phyloP scores from a whole-genome alignment of 2,797 vertebrate genomes.

The Picus viridis region DNA sequence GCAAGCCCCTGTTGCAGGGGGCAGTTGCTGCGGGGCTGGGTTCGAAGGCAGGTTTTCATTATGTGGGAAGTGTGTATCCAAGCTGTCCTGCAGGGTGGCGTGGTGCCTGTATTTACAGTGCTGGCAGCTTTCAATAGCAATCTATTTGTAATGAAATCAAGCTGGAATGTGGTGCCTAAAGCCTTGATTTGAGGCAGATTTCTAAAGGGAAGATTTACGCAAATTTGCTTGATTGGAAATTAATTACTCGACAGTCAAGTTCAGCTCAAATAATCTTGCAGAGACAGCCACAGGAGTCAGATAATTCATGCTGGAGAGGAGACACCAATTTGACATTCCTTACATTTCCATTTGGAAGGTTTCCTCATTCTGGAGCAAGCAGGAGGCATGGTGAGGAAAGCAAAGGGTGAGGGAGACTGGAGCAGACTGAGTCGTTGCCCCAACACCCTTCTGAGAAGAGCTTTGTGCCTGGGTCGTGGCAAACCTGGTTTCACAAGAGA shows the following conservation, averaged over 20 bases:
- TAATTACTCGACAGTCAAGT: slow-evolving; percentile 67
- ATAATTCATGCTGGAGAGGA: background rate
- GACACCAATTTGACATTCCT: slow-evolving; percentile 24
- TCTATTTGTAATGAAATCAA: slow-evolving; percentile 68
- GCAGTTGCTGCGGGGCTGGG: background rate
- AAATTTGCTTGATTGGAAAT: slow-evolving; percentile 66
- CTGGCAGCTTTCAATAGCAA: slow-evolving; percentile 57
- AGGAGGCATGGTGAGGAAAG: background rate
- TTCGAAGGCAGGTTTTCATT: slow-evolving; percentile 37
- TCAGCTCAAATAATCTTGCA: slow-evolving; percentile 41
- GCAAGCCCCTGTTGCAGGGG: background rate
- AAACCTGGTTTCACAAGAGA: background rate
- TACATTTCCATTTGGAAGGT: slow-evolving; percentile 26
- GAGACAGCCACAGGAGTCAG: slow-evolving; percentile 43
- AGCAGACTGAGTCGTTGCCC: background rate
- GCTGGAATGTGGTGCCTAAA: slow-evolving; percentile 38
- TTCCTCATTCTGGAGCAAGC: background rate
- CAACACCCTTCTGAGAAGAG: background rate
- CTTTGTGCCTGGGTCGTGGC: background rate
- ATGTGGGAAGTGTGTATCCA: slow-evolving; percentile 20
- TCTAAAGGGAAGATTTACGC: slow-evolving; percentile 60
- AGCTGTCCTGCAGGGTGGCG: slow-evolving; percentile 51
- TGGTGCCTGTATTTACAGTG: slow-evolving; percentile 60
- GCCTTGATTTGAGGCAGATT: slow-evolving; percentile 67
- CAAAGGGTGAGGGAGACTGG: background rate